These are phyloP conservation scores for Falco columbarius DNA, from an alignment of 2,797 vertebrate species.

Conservation along the genomic window DNA sequence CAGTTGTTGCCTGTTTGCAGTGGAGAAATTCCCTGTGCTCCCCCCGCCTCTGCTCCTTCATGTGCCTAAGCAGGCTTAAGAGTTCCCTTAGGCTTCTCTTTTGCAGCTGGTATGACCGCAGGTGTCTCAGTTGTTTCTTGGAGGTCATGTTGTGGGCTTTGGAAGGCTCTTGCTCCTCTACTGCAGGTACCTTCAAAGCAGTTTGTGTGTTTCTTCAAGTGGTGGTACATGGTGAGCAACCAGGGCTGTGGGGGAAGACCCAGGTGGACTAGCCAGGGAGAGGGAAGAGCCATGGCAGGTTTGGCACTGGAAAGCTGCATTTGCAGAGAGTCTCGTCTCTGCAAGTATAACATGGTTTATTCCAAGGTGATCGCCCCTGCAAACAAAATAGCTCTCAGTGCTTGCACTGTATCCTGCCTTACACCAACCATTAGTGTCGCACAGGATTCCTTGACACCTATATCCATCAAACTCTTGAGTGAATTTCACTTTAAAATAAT, in stretches of 20 bases:
- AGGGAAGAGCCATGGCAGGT: not conserved
- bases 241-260: not conserved
- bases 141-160: not conserved
- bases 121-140: not conserved
- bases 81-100: not conserved
- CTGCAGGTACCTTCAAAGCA: not conserved
- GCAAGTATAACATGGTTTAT: not conserved
- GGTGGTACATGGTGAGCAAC: not conserved
- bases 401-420: not conserved
- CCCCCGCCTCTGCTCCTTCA: rapidly evolving
- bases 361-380: not conserved
- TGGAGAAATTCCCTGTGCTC: not conserved
- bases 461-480: not conserved
- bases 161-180: rapidly evolving
- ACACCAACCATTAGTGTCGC: not conserved
- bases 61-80: rapidly evolving
- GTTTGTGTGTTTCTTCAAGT: not conserved
- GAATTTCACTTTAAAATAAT: constrained; percentile 27
- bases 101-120: not conserved
- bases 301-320: not conserved
- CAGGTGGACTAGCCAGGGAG: not conserved
- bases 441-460: not conserved
- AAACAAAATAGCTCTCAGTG: not conserved
- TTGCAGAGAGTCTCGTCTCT: not conserved
- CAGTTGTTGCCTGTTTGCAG: not conserved